Evolutionary conservation across 1,140 invertebrate species (phyloP), one percentile per base, ranked within the genome.

Genomic region (Calycopis cecrops): DNA sequence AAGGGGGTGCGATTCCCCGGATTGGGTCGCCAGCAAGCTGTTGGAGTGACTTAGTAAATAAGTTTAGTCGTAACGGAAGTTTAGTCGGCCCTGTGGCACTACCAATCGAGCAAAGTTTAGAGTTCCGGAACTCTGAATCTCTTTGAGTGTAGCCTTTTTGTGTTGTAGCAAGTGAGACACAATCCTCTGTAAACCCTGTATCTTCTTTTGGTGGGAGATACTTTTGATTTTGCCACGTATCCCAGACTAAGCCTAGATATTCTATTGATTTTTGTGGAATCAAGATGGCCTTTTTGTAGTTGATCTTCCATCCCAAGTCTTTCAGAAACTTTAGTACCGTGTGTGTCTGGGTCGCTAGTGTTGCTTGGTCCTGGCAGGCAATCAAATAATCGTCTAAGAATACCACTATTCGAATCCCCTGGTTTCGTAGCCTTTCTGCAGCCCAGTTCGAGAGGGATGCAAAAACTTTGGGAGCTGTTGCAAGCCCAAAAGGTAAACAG

Each of bases 21-120:
- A 28, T 28, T 28, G 21, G 21, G 2, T 3, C 2, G 21, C 21
- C 6, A 55, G 42, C 33, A 55, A 14, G 16, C 4, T 35, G 53
- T 55, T 55, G 42, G 28, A 48, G 18, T 35, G 34, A 3, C 6
- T 8, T n/a, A 55, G 35, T 4, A 55, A 44, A 37, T n/a, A n/a
- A n/a, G n/a, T n/a, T n/a, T n/a, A n/a, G n/a, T n/a, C n/a, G n/a
- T 34, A 18, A 37, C 53, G 53, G 21, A 55, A 55, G 34, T 55
- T 48, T 33, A 55, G 17, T 18, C 44, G 44, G 16, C 51, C 51
- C 10, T 10, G 38, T 2, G 51, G 51, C 12, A 42, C 37, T 1
- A 16, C 47, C 35, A 56, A 28, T 4, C 54, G 54, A n/a, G 47
- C 54, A 50, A 56, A 50, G 8, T 40, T 56, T 11, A 56, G 11